These are phyloP conservation scores for Cheilosia scutellata DNA, from an alignment of 2,888 invertebrate species.

Conservation along the genomic window DNA sequence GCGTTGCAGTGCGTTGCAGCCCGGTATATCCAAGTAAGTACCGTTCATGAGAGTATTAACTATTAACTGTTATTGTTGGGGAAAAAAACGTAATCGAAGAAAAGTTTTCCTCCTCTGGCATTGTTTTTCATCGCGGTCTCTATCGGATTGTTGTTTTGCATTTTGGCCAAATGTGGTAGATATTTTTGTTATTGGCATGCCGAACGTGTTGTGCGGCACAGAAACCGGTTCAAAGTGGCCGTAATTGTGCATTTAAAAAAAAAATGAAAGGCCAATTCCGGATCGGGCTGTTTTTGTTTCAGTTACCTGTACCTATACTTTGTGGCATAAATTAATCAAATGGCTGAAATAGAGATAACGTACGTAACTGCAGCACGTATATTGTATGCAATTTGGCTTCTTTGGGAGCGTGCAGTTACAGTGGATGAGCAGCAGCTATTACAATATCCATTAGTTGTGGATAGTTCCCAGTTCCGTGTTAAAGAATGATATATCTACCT, in stretches of 20 bases:
- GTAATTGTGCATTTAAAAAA: constrained; percentile 61
- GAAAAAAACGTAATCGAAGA: constrained; percentile 8
- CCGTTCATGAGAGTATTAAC: constrained; percentile 37
- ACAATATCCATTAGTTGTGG: constrained; percentile 45
- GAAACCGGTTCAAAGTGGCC: constrained; percentile 64
- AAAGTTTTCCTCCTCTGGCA: constrained; percentile 8
- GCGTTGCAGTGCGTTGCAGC: constrained; percentile 81
- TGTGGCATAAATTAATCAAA: constrained; percentile 62
- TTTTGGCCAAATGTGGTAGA: constrained; percentile 63
- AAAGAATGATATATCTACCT: constrained; percentile 20
- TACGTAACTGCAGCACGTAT: constrained; percentile 49
- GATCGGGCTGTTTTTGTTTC: constrained; percentile 49
- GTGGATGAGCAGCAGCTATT: constrained; percentile 39
- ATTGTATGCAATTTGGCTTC: constrained; percentile 32
- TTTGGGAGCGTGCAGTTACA: constrained; percentile 52
- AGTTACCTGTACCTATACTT: constrained; percentile 20
- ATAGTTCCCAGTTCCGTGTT: constrained; percentile 8
- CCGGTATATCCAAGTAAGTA: constrained; percentile 83
- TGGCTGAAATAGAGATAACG: constrained; percentile 39
- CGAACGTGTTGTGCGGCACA: constrained; percentile 34
- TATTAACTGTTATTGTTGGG: constrained; percentile 52
- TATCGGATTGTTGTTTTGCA: constrained; percentile 52
- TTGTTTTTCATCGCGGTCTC: constrained; percentile 5
- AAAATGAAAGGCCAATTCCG: constrained; percentile 60
- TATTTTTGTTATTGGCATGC: constrained; percentile 62